Conservation (phyloP, 2,888 invertebrate genomes). For the Acrobasis consociella region DNA sequence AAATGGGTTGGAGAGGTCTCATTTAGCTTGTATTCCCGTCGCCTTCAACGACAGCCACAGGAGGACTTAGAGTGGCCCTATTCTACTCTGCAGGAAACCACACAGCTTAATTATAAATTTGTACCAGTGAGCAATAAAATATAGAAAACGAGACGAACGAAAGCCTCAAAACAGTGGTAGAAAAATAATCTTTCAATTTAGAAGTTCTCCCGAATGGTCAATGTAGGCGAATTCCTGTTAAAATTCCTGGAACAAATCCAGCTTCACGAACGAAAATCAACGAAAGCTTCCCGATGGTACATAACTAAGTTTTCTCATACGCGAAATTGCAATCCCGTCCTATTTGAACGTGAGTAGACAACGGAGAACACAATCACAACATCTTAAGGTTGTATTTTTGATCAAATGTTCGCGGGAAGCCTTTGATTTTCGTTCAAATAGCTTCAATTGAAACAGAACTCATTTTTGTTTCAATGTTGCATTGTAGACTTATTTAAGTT, state of each 20-base stretch:
- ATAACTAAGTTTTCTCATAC: slow-evolving; percentile 12
- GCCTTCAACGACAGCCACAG: too few species aligned
- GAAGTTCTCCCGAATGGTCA: background rate
- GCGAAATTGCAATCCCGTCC: background rate
- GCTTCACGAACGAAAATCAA: background rate
- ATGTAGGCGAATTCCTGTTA: background rate
- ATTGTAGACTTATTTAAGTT: too few species aligned
- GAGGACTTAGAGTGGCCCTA: too few species aligned
- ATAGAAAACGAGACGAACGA: too few species aligned
- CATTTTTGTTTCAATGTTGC: too few species aligned
- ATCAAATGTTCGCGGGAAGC: background rate
- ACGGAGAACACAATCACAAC: background rate
- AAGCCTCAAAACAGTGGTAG: background rate
- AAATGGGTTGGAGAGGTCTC: too few species aligned
- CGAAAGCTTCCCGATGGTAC: slow-evolving; percentile 5
- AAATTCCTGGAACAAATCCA: slow-evolving; percentile 19
- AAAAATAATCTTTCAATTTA: background rate
- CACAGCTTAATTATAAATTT: too few species aligned
- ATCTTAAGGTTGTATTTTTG: slow-evolving; percentile 5
- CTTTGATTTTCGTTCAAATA: too few species aligned
- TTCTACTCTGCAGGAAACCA: too few species aligned
- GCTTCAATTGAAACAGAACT: too few species aligned
- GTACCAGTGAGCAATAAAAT: too few species aligned
- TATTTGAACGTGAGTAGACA: slow-evolving; percentile 1
- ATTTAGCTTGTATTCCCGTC: too few species aligned